These are phyloP conservation scores for Acleris cristana DNA, from an alignment of 2,888 invertebrate species.

Conservation along the genomic window DNA sequence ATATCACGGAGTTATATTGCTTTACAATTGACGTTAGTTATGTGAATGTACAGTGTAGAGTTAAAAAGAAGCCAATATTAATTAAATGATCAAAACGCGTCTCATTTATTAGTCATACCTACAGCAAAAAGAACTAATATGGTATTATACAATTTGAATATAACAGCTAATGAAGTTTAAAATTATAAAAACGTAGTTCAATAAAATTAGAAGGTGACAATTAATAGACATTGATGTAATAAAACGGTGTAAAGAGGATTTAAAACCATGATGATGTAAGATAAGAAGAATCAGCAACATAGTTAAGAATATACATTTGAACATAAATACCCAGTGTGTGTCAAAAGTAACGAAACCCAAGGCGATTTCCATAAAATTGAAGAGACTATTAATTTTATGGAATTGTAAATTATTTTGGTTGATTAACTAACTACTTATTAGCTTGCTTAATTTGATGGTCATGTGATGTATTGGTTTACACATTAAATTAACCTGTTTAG, in stretches of 20 bases:
- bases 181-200: background rate
- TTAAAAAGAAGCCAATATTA: too few relatives aligned
- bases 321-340: background rate
- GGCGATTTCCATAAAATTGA: constrained; percentile 4
- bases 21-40: too few relatives aligned
- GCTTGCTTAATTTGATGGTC: constrained; percentile 5
- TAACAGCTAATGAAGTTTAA: background rate
- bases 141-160: background rate
- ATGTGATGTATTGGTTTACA: constrained; percentile 9
- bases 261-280: constrained; percentile 10
- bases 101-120: too few relatives aligned
- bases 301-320: background rate
- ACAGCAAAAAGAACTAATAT: too few relatives aligned
- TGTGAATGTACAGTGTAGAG: too few relatives aligned
- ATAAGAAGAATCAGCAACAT: background rate
- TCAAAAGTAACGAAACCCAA: constrained; percentile 13
- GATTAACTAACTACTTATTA: background rate
- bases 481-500: constrained; percentile 6
- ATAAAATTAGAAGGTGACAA: background rate
- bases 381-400: background rate
- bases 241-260: constrained; percentile 7
- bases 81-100: too few relatives aligned
- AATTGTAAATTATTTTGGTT: constrained; percentile 18
- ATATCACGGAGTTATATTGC: too few relatives aligned
- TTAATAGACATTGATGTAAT: background rate